Percentiles rank a stretch among this genome's conserved stretches.
Conservation (phyloP, 2,888 invertebrate genomes). For the Noctua janthina region DNA sequence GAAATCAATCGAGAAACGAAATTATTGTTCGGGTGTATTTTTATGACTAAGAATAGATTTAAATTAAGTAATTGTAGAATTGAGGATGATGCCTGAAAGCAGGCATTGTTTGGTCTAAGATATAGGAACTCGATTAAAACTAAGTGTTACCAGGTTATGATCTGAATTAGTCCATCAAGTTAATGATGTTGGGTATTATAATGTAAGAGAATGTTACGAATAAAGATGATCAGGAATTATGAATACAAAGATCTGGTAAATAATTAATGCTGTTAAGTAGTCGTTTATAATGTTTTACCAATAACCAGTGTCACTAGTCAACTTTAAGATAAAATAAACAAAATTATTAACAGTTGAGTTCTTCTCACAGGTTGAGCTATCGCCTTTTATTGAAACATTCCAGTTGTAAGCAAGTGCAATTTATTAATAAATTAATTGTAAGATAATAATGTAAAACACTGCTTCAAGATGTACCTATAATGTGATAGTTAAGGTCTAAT, state of each 20-base stretch:
- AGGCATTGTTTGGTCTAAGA: slow-evolving; percentile 3
- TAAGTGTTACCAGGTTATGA: slow-evolving; percentile 33
- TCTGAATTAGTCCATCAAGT: slow-evolving; percentile 27
- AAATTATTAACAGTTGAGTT: slow-evolving; percentile 54
- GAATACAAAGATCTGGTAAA: slow-evolving; percentile 59
- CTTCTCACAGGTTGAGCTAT: slow-evolving; percentile 69
- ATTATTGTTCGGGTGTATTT: slow-evolving; percentile 9
- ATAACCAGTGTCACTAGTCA: slow-evolving; percentile 75
- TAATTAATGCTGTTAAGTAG: slow-evolving; percentile 40
- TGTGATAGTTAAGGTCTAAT: slow-evolving; percentile 59
- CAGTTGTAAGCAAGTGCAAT: slow-evolving; percentile 59
- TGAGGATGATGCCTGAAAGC: slow-evolving; percentile 1
- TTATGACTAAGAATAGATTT: slow-evolving; percentile 4
- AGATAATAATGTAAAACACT: slow-evolving; percentile 60
- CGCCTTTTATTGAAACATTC: slow-evolving; percentile 60
- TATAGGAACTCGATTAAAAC: slow-evolving; percentile 17
- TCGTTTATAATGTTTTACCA: slow-evolving; percentile 42
- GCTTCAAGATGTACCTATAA: slow-evolving; percentile 55
- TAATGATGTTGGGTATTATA: slow-evolving; percentile 48
- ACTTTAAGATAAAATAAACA: slow-evolving; percentile 65
- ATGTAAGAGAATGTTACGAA: slow-evolving; percentile 35
- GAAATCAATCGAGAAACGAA: slow-evolving; percentile 36
- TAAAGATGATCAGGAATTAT: slow-evolving; percentile 30
- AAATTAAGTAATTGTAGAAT: slow-evolving; percentile 16
- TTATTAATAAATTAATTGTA: slow-evolving; percentile 55